A percentile compares a stretch with the other conserved stretches of the same genome.
These are phyloP conservation scores for Argyresthia albistria DNA, from an alignment of 2,888 invertebrate genomes.

Conservation along the genomic window DNA sequence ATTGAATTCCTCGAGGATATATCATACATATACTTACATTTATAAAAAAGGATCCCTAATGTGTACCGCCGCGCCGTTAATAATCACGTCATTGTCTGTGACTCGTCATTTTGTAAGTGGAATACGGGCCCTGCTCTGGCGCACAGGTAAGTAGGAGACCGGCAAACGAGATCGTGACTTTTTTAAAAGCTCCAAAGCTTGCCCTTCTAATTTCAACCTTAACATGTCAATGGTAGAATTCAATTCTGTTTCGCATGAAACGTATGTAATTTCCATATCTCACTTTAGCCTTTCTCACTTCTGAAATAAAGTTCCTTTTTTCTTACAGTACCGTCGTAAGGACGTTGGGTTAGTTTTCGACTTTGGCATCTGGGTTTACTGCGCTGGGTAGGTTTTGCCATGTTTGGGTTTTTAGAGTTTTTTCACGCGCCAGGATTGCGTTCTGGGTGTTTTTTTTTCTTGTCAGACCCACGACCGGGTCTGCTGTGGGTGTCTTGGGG, in stretches of 20 bases:
- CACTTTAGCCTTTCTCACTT: slow-evolving; percentile 66
- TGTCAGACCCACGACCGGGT: slow-evolving; percentile 46
- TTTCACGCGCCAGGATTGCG: slow-evolving; percentile 56
- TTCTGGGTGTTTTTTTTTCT: slow-evolving; percentile 48
- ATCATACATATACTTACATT: too few relatives aligned
- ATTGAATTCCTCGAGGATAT: too few relatives aligned
- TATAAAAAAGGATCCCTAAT: too few relatives aligned
- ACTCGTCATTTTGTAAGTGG: too few relatives aligned
- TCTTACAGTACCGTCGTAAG: slow-evolving; percentile 35
- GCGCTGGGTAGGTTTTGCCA: slow-evolving; percentile 19
- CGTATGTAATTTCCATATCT: slow-evolving; percentile 53
- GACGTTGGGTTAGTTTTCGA: slow-evolving; percentile 14
- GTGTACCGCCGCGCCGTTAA: too few relatives aligned
- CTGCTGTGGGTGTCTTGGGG: slow-evolving; percentile 67
- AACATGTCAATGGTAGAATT: neutral
- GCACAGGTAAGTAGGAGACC: slow-evolving; percentile 8
- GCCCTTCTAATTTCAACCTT: neutral
- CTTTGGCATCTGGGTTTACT: slow-evolving; percentile 21
- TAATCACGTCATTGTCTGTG: too few relatives aligned
- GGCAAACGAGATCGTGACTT: slow-evolving; percentile 66
- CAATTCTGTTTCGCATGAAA: neutral
- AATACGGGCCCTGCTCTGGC: neutral
- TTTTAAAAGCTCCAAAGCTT: slow-evolving; percentile 36
- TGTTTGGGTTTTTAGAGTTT: slow-evolving; percentile 26
- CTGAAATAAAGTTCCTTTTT: slow-evolving; percentile 69